Conservation (phyloP, 2,888 invertebrate genomes). For the Phalera bucephala region DNA sequence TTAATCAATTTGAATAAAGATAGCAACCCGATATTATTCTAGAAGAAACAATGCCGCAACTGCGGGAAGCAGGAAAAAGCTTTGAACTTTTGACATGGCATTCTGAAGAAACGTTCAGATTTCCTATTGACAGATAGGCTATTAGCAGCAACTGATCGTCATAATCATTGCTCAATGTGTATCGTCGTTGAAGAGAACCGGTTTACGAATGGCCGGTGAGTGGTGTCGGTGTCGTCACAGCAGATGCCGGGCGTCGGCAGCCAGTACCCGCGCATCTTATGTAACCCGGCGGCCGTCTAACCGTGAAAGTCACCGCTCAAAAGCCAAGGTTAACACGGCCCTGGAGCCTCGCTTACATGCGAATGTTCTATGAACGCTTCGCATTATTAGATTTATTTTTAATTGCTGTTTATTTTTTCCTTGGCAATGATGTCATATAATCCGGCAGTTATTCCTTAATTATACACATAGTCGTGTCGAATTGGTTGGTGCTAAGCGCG, state of each 20-base stretch:
- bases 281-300: slow-evolving; percentile 75
- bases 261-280: slow-evolving; percentile 66
- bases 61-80: slow-evolving; percentile 2
- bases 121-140: slow-evolving; percentile 13
- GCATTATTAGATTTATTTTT: slow-evolving; percentile 46
- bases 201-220: slow-evolving; percentile 57
- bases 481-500: slow-evolving; percentile 21
- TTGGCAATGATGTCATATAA: slow-evolving; percentile 67
- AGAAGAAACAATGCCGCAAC: no score
- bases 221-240: slow-evolving; percentile 68
- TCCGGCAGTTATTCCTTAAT: slow-evolving; percentile 48
- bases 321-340: slow-evolving; percentile 81
- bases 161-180: slow-evolving; percentile 11
- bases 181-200: slow-evolving; percentile 52
- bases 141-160: slow-evolving; percentile 5
- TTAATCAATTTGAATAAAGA: no score
- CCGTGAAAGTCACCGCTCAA: slow-evolving; percentile 82
- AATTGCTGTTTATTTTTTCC: slow-evolving; percentile 63
- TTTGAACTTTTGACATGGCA: background rate
- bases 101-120: slow-evolving; percentile 5
- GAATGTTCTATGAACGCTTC: slow-evolving; percentile 67
- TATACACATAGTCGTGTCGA: slow-evolving; percentile 21
- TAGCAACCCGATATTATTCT: no score
- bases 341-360: slow-evolving; percentile 68
- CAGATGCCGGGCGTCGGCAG: slow-evolving; percentile 56